Evolutionary conservation across 2,797 vertebrate species (phyloP).

Genomic region (Acanthornis magna): DNA sequence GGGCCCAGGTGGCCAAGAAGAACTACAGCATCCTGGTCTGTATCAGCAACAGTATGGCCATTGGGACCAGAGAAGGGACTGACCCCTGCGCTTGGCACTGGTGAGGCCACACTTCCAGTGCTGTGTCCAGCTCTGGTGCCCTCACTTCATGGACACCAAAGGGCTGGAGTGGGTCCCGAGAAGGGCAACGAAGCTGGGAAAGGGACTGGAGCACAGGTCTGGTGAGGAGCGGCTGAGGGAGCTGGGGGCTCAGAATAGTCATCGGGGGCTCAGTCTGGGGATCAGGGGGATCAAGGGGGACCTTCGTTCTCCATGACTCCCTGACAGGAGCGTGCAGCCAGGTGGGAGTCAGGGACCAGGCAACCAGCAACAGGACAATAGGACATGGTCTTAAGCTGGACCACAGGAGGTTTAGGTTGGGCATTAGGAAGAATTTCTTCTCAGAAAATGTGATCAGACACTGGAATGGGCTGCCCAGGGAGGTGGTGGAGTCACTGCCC

Average conservation of each 20-base stretch:
- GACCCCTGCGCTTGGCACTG: background rate
- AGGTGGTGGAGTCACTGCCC: no score
- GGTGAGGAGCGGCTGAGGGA: background rate
- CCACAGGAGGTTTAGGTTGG: accelerated
- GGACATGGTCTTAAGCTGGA: background rate
- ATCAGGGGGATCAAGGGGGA: background rate
- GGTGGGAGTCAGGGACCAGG: background rate
- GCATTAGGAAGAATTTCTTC: background rate
- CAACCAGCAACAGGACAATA: background rate
- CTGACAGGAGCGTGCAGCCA: background rate
- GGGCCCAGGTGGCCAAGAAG: background rate
- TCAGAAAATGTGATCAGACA: background rate
- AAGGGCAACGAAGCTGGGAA: background rate
- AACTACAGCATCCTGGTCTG: background rate
- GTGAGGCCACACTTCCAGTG: background rate
- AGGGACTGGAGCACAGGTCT: background rate
- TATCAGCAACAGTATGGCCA: background rate
- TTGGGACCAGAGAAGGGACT: no score
- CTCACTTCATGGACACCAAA: background rate
- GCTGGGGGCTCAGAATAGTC: background rate
- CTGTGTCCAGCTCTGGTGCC: background rate
- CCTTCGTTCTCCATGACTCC: background rate
- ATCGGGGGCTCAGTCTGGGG: no score
- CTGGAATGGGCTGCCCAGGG: background rate
- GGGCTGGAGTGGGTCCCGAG: background rate